These are phyloP conservation scores for Podocnemis expansa DNA, from an alignment of 2,113 vertebrate genomes.

Conservation along the genomic window DNA sequence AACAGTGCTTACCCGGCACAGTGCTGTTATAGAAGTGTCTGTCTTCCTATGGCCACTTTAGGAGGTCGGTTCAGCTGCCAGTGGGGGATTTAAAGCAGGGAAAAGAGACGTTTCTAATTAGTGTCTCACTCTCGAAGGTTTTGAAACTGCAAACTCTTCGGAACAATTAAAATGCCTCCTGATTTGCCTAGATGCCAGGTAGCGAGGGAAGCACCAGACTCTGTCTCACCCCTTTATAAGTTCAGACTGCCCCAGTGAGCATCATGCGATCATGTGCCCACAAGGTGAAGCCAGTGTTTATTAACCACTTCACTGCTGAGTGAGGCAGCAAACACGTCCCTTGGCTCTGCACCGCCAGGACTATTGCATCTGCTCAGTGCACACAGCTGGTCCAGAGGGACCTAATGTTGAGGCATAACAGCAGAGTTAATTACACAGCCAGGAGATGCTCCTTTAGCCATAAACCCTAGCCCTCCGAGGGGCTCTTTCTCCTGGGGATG, in stretches of 20 bases:
- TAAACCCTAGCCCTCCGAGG: neutral
- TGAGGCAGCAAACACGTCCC: neutral
- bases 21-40: neutral
- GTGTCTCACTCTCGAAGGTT: neutral
- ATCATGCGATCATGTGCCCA: neutral
- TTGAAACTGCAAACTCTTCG: neutral
- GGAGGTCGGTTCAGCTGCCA: rapidly evolving
- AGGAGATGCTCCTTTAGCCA: neutral
- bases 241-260: neutral
- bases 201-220: neutral
- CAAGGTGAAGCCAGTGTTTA: neutral
- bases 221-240: no score
- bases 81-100: neutral
- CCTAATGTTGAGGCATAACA: neutral
- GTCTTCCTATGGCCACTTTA: neutral
- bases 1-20: rapidly evolving
- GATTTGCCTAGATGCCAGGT: neutral
- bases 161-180: neutral
- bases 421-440: no score
- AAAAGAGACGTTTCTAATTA: neutral
- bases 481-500: neutral
- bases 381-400: no score
- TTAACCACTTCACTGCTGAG: neutral
- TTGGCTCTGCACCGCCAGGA: neutral
- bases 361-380: no score